phyloP scores from a whole-genome alignment of 2,888 invertebrate species.

The Bellardia bayeri region DNA sequence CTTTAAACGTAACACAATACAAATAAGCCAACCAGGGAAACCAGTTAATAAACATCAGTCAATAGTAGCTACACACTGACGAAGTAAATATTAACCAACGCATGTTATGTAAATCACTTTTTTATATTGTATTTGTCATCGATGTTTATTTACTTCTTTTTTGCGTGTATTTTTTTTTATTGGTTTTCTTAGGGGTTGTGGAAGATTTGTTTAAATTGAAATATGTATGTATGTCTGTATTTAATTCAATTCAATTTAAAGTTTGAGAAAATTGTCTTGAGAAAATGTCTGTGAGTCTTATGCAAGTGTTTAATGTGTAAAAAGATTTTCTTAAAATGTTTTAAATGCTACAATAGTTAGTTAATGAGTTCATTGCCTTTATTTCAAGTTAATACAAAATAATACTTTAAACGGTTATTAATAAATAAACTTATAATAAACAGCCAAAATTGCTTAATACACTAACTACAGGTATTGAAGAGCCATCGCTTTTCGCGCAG shows the following conservation, averaged over 20 bases:
- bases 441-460: too few relatives aligned
- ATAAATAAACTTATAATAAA: too few relatives aligned
- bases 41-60: slow-evolving; percentile 55
- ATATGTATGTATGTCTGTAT: background rate
- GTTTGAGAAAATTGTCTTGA: background rate
- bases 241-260: slow-evolving; percentile 28
- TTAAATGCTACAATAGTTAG: too few relatives aligned
- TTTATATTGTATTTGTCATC: slow-evolving; percentile 10
- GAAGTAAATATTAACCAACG: slow-evolving; percentile 20
- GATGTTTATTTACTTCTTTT: slow-evolving; percentile 9
- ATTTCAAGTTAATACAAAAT: too few relatives aligned
- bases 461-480: too few relatives aligned
- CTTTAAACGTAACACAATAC: slow-evolving; percentile 34
- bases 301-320: background rate
- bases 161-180: background rate
- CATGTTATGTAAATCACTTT: slow-evolving; percentile 58
- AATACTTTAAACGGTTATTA: too few relatives aligned
- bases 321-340: background rate
- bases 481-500: too few relatives aligned
- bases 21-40: slow-evolving; percentile 50
- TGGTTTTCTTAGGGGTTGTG: background rate
- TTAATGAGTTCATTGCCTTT: too few relatives aligned
- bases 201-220: background rate
- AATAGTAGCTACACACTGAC: slow-evolving; percentile 32
- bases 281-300: slow-evolving; percentile 1